Percentiles rank a stretch among this genome's conserved stretches.
phyloP scores from a whole-genome alignment of 2,113 vertebrate genomes.

The Falco punctatus region DNA sequence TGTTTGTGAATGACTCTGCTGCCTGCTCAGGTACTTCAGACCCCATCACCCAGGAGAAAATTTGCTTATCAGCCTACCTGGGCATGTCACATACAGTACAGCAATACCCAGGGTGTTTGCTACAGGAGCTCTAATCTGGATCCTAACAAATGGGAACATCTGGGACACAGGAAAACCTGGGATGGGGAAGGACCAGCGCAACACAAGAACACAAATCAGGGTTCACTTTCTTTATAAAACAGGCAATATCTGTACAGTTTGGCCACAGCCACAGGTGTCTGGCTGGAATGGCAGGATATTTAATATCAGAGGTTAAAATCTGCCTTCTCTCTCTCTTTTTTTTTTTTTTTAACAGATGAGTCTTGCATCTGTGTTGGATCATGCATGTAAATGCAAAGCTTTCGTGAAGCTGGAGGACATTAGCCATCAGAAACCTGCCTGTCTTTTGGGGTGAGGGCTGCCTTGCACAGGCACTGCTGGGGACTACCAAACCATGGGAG shows the following conservation, averaged over 20 bases:
- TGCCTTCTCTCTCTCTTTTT: neutral
- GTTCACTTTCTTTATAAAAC: neutral
- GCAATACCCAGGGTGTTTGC: neutral
- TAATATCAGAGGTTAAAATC: neutral
- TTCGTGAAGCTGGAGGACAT: neutral
- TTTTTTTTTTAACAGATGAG: no score
- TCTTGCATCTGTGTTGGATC: neutral
- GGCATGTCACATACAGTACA: fast-evolving
- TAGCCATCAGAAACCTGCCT: neutral
- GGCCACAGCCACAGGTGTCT: neutral
- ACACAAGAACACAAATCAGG: neutral
- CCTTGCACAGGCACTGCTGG: neutral
- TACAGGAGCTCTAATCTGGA: neutral
- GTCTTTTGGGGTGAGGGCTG: neutral
- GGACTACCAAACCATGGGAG: neutral
- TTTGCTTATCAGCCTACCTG: neutral
- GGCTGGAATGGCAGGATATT: neutral
- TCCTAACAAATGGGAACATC: neutral
- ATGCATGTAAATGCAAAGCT: neutral
- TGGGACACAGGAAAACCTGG: neutral
- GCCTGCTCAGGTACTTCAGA: neutral
- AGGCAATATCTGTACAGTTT: neutral
- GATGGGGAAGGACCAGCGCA: neutral
- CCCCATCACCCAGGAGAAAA: neutral
- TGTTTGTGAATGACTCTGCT: neutral